phyloP scores from a whole-genome alignment of 2,113 vertebrate species.

The Aptenodytes forsteri region DNA sequence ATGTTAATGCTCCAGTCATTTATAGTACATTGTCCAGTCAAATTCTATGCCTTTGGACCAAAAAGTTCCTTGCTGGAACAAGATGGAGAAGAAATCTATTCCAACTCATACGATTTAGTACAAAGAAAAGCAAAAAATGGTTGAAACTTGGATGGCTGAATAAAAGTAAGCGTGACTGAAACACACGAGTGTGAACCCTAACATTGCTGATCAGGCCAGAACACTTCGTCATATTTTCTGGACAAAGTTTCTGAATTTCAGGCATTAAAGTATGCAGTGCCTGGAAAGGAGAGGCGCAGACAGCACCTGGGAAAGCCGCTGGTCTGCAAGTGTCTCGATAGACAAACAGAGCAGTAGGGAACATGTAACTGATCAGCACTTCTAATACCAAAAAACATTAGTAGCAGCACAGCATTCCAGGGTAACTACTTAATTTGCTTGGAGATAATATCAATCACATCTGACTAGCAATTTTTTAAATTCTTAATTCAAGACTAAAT shows the following conservation, averaged over 20 bases:
- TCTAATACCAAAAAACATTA: neutral
- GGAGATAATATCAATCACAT: neutral
- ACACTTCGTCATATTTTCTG: neutral
- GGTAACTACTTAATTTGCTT: neutral
- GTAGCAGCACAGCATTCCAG: neutral
- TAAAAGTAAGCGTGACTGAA: neutral
- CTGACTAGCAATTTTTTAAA: neutral
- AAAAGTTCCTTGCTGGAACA: neutral
- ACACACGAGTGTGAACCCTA: neutral
- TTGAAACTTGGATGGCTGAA: neutral
- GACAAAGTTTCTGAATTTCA: neutral
- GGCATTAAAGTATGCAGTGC: neutral
- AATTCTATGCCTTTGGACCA: neutral
- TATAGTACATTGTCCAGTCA: neutral
- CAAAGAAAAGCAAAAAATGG: neutral
- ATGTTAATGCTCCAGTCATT: neutral
- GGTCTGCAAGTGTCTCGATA: neutral
- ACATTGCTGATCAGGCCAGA: neutral
- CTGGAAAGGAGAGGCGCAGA: neutral
- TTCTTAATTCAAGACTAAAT: constrained; percentile 9
- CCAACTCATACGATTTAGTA: neutral
- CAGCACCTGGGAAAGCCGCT: neutral
- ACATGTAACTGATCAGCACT: neutral
- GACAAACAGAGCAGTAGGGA: neutral
- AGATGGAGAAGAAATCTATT: neutral